Evolutionary conservation across 2,888 invertebrate species (phyloP), one percentile per base, ranked within the genome.

Genomic region (Margaritifera margaritifera): DNA sequence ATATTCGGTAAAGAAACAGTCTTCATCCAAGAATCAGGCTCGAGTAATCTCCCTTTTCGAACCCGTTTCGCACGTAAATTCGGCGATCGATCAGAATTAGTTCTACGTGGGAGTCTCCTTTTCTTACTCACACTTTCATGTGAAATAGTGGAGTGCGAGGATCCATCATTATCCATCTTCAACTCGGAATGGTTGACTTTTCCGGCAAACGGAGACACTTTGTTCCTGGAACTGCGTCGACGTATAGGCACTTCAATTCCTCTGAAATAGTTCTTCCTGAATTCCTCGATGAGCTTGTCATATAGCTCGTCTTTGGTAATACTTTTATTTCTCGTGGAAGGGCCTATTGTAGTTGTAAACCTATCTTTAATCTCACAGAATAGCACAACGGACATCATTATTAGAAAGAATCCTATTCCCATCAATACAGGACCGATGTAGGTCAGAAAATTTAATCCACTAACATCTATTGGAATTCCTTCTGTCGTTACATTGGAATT

Each of bases 391-490:
- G 98, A 97, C 51, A 98, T 96, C 27, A 98, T 98, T 56, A 98
- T 95, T 80, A 97, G 96, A 89, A 98, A 98, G 93, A 96, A 96
- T 90, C 98, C 98, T 73, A 97, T 94, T 51, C 98, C 98, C 98
- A 98, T 98, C 65, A 98, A 94, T 77, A 98, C 95, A 2, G 98
- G 98, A 0, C 98, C 98, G n/a, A 96, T 95, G 89, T 98, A 98
- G 1, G 96, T 95, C 65, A 98, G 92, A 19, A 77, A 56, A 19
- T 72, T 61, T 64, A 78, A 42, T 25, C 69, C 62, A 27, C 75
- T 74, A 1, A 72, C 71, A 59, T 71, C 69, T 1, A 73, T 72
- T 18, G 74, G 57, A 8, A 70, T 15, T 42, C 42, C 42, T 15
- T 42, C 61, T 22, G 58, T 69, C 19, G 72, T 71, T 1, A 72